Percentiles rank a stretch among this genome's conserved stretches.
Conservation (phyloP, 2,888 invertebrate genomes). For the Nysson spinosus region DNA sequence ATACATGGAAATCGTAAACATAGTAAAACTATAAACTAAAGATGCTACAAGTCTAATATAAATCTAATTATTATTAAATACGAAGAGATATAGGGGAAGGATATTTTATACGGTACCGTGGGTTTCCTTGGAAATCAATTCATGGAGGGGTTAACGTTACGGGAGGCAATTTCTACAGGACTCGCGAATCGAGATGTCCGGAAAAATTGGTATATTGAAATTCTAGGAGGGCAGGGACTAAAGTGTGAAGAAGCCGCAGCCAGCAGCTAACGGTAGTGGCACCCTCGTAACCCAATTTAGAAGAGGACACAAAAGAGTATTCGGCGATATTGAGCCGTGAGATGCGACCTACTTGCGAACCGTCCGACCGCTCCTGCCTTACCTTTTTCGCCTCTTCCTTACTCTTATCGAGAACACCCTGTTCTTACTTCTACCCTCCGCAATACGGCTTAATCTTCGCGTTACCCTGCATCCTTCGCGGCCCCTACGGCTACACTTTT, state of each 20-base stretch:
- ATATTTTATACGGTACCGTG: too few species aligned
- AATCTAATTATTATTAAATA: too few species aligned
- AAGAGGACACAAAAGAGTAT: conserved; percentile 69
- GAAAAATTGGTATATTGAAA: conserved; percentile 49
- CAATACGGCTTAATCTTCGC: too few species aligned
- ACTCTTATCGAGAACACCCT: neutral
- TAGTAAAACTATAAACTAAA: too few species aligned
- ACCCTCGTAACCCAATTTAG: conserved; percentile 71
- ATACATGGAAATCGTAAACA: too few species aligned
- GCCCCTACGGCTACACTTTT: too few species aligned
- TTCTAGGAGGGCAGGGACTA: conserved; percentile 24
- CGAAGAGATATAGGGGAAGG: too few species aligned
- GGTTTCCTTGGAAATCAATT: conserved; percentile 17
- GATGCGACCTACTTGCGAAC: conserved; percentile 72
- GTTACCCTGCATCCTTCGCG: too few species aligned
- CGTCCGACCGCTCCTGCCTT: conserved; percentile 44
- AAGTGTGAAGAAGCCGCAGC: conserved; percentile 40
- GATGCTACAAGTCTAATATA: too few species aligned
- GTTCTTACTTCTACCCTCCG: neutral
- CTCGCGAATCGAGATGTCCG: neutral
- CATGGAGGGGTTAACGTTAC: neutral
- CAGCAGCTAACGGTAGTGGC: conserved; percentile 47
- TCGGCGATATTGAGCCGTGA: conserved; percentile 73
- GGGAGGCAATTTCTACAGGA: conserved; percentile 6
- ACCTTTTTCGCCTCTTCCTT: conserved; percentile 39